These are phyloP conservation scores for Notolabrus celidotus DNA, from an alignment of 2,797 vertebrate genomes.

Conservation along the genomic window DNA sequence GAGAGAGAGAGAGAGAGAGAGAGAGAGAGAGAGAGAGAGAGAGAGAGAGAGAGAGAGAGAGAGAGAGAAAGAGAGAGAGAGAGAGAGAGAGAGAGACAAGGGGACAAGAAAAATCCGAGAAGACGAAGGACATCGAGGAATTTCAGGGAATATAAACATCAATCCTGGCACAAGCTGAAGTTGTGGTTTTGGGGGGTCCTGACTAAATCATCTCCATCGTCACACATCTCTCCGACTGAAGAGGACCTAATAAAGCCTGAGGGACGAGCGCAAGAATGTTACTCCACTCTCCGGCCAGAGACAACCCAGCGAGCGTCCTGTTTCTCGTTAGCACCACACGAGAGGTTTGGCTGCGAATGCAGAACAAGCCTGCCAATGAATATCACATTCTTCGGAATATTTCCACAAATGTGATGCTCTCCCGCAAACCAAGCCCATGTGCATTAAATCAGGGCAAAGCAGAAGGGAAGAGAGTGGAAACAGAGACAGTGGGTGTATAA, in stretches of 20 bases:
- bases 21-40: too few relatives aligned
- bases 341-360: constrained; percentile 19
- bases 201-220: constrained; percentile 12
- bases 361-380: constrained; percentile 26
- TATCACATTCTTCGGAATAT: constrained; percentile 25
- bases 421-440: constrained; percentile 13
- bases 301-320: constrained; percentile 17
- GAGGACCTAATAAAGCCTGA: constrained; percentile 28
- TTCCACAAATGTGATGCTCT: constrained; percentile 20
- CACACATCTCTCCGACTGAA: constrained; percentile 3
- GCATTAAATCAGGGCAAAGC: neutral
- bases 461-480: constrained; percentile 1
- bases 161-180: constrained; percentile 8
- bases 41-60: neutral
- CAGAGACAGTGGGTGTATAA: neutral
- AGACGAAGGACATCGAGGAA: too few relatives aligned
- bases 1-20: too few relatives aligned
- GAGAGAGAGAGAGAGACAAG: neutral
- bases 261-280: constrained; percentile 32
- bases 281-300: constrained; percentile 8
- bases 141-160: constrained; percentile 10
- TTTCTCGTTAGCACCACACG: constrained; percentile 35
- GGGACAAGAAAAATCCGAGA: neutral
- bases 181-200: neutral
- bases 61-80: too few relatives aligned